Conservation (phyloP, 53 echinoderm and acorn worm species). For the Holothuria leucospilota region DNA sequence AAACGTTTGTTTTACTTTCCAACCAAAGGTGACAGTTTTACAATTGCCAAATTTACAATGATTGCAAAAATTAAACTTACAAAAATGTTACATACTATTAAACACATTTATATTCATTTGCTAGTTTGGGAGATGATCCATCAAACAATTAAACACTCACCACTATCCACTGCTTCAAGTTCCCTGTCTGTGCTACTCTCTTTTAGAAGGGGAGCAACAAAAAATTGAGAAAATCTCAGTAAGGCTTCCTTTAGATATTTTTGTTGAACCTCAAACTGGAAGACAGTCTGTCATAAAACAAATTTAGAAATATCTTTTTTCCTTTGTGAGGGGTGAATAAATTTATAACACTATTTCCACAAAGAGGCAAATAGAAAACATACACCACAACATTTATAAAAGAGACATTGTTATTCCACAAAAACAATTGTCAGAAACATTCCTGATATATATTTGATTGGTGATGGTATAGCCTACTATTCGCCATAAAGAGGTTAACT, state of each 20-base stretch:
- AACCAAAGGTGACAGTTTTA: too few species aligned
- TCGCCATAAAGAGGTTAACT: not conserved
- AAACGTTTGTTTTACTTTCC: too few species aligned
- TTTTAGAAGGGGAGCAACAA: conserved; percentile 81
- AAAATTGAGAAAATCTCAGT: conserved; percentile 96
- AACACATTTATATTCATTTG: not conserved
- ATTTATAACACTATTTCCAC: too few species aligned
- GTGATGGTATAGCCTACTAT: too few species aligned
- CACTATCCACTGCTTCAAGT: conserved; percentile 96
- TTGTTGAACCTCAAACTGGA: conserved; percentile 92
- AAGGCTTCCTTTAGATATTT: conserved; percentile 81
- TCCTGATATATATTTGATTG: too few species aligned
- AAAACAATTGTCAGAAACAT: too few species aligned
- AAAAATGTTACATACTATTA: not conserved
- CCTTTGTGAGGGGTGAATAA: too few species aligned
- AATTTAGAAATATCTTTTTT: not conserved
- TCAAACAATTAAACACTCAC: conserved; percentile 54
- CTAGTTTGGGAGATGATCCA: too few species aligned
- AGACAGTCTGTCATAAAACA: conserved; percentile 72
- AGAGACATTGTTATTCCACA: too few species aligned
- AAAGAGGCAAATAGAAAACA: too few species aligned
- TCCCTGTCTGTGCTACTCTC: conserved; percentile 86
- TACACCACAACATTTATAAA: too few species aligned
- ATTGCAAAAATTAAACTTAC: not conserved
- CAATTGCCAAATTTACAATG: not conserved